Percentiles rank a stretch among this genome's conserved stretches.
Evolutionary conservation across 2,113 vertebrate genomes (phyloP).

Genomic region (Atractosteus spatula): DNA sequence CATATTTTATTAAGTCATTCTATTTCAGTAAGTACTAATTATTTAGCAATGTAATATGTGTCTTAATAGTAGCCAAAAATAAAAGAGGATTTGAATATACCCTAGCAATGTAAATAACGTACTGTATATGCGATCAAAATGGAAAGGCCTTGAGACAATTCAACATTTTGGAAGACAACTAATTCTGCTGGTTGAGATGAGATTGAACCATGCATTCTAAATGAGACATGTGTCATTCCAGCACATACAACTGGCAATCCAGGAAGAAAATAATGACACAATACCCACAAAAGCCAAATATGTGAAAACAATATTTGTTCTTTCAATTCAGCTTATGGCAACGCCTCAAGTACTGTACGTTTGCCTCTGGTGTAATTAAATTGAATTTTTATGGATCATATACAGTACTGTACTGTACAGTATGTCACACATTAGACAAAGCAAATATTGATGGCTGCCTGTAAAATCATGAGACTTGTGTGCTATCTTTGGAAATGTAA

Average conservation of each 20-base stretch:
- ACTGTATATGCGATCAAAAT: conserved; percentile 7
- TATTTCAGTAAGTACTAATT: too few relatives aligned
- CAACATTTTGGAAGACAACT: conserved; percentile 16
- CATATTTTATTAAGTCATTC: too few relatives aligned
- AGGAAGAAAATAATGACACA: neutral
- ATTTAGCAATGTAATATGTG: too few relatives aligned
- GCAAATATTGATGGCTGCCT: too few relatives aligned
- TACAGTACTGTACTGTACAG: too few relatives aligned
- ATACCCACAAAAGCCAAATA: neutral
- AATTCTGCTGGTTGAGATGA: conserved; percentile 21
- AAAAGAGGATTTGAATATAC: neutral
- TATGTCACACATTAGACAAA: too few relatives aligned
- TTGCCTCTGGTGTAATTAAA: too few relatives aligned
- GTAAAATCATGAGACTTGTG: too few relatives aligned
- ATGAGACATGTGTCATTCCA: conserved; percentile 7
- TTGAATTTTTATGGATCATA: too few relatives aligned
- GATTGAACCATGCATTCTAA: conserved; percentile 14
- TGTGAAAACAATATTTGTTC: neutral
- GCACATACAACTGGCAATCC: neutral
- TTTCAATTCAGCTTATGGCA: too few relatives aligned
- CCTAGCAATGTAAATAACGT: neutral
- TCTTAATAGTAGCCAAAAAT: neutral
- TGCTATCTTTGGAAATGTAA: too few relatives aligned
- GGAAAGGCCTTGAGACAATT: conserved; percentile 9
- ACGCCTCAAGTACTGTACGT: too few relatives aligned